Evolutionary conservation across 1,140 invertebrate genomes (phyloP).

Genomic region (Eufriesea mexicana): DNA sequence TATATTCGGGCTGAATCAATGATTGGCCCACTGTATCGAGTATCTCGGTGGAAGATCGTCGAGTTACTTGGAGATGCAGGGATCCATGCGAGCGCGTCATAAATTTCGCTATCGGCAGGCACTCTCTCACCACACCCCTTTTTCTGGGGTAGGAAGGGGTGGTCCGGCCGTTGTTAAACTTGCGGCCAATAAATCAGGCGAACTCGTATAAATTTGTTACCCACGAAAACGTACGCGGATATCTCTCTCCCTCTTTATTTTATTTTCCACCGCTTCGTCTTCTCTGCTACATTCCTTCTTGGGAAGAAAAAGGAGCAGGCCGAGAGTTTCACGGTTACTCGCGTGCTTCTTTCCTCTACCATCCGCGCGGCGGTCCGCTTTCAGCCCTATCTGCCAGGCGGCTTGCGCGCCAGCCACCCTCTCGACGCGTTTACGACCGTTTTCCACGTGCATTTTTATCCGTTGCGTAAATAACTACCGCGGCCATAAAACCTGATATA

Average conservation of each 20-base stretch:
- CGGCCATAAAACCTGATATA: constrained; percentile 78
- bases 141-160: constrained; percentile 45
- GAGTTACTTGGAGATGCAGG: constrained; percentile 64
- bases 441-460: constrained; percentile 77
- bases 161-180: constrained; percentile 77
- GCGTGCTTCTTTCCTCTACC: not conserved
- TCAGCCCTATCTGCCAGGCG: constrained; percentile 3
- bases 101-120: constrained; percentile 74
- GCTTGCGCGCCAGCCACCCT: constrained; percentile 22
- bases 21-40: constrained; percentile 60
- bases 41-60: constrained; percentile 61
- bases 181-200: constrained; percentile 76
- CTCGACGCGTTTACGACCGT: constrained; percentile 72
- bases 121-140: constrained; percentile 62
- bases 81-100: constrained; percentile 70
- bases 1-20: constrained; percentile 54
- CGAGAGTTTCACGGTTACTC: not conserved
- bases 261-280: not conserved
- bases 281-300: not conserved
- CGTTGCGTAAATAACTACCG: constrained; percentile 77
- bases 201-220: constrained; percentile 80
- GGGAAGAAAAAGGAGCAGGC: not conserved
- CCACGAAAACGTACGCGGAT: constrained; percentile 73
- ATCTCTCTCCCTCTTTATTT: constrained; percentile 23
- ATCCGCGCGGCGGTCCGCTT: constrained; percentile 3